Percentiles rank a stretch among this genome's conserved stretches.
phyloP scores from a whole-genome alignment of 1,140 invertebrate species.

The Diachasmimorpha longicaudata region DNA sequence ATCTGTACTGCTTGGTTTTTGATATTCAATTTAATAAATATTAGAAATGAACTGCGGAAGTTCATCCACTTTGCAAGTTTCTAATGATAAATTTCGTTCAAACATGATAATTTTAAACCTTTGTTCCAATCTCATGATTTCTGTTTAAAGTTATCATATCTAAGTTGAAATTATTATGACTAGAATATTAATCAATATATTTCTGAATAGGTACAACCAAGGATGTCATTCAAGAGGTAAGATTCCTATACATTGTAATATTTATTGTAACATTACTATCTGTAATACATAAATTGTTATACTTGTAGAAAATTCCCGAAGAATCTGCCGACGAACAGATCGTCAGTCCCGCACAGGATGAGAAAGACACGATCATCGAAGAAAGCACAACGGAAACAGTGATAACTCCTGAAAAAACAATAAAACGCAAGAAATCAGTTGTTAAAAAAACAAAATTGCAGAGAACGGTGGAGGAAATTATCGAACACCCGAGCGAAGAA shows the following conservation, averaged over 20 bases:
- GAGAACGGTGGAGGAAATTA: constrained; percentile 20
- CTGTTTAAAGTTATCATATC: too few relatives aligned
- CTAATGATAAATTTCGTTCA: too few relatives aligned
- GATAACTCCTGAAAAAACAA: neutral
- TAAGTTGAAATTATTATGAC: neutral
- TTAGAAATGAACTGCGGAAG: too few relatives aligned
- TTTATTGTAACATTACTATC: neutral
- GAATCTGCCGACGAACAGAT: constrained; percentile 15
- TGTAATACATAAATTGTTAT: neutral
- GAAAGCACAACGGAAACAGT: constrained; percentile 27
- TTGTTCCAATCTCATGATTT: too few relatives aligned
- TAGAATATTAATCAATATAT: neutral
- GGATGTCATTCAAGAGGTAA: constrained; percentile 37
- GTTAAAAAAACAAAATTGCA: neutral
- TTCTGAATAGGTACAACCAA: constrained; percentile 36
- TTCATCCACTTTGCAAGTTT: too few relatives aligned
- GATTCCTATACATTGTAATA: neutral
- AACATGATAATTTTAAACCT: too few relatives aligned
- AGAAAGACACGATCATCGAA: too few relatives aligned
- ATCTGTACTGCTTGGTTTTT: neutral
- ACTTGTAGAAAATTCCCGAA: constrained; percentile 33
- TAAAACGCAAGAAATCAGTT: neutral
- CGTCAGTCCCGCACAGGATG: too few relatives aligned
- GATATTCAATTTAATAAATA: too few relatives aligned
- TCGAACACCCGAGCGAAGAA: constrained; percentile 26